phyloP scores from a whole-genome alignment of 2,113 vertebrate genomes.

The Scytalopus superciliaris region DNA sequence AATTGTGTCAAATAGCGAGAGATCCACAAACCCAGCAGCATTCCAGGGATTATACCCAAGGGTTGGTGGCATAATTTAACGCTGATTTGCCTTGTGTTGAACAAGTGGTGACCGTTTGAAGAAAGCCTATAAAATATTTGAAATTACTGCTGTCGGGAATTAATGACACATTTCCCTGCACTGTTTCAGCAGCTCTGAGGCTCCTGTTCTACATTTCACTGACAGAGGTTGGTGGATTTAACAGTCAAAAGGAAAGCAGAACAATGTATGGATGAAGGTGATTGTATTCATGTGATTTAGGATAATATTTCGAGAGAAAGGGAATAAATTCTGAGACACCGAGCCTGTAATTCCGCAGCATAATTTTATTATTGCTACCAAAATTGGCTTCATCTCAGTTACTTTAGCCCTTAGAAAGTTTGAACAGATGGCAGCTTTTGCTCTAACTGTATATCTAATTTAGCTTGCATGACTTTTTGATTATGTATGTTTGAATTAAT shows the following conservation, averaged over 20 bases:
- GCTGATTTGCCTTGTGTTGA: neutral
- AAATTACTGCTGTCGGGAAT: neutral
- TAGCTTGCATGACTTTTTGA: slow-evolving; percentile 31
- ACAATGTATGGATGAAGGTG: neutral
- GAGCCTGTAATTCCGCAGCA: neutral
- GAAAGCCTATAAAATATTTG: neutral
- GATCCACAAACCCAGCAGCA: rapidly evolving
- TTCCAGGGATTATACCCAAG: rapidly evolving
- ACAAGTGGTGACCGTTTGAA: neutral
- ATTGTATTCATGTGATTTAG: neutral
- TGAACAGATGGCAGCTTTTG: slow-evolving; percentile 58
- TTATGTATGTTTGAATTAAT: slow-evolving; percentile 44
- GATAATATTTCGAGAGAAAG: neutral
- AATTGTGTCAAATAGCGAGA: rapidly evolving
- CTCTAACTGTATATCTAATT: slow-evolving; percentile 50
- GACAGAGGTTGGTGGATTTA: neutral
- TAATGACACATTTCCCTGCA: neutral
- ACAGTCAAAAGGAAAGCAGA: neutral
- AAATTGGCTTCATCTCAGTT: slow-evolving; percentile 35
- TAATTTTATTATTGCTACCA: slow-evolving; percentile 41
- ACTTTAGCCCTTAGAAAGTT: slow-evolving; percentile 45
- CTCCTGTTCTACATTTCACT: neutral
- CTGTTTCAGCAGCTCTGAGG: neutral
- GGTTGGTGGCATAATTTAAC: neutral
- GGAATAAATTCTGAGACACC: neutral